Conservation (phyloP, 1,140 invertebrate species). For the Ceratina australensis region DNA sequence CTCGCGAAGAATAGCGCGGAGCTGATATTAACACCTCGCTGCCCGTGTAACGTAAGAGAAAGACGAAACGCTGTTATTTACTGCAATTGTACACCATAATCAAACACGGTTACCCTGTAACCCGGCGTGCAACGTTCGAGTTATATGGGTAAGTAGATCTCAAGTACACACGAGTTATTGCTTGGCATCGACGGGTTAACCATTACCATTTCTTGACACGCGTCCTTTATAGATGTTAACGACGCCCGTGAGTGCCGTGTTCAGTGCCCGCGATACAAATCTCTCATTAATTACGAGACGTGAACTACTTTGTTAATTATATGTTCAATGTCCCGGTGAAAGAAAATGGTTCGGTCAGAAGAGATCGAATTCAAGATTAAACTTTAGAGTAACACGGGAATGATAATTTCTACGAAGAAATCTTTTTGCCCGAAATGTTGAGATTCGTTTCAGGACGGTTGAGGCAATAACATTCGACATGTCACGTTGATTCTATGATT, state of each 20-base stretch:
- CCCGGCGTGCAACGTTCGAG: background rate
- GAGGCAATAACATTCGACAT: no score
- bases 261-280: background rate
- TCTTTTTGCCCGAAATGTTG: no score
- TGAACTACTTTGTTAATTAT: no score
- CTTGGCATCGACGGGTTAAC: background rate
- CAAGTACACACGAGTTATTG: background rate
- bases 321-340: no score
- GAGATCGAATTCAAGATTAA: no score
- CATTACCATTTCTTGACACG: background rate
- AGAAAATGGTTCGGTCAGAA: no score
- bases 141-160: background rate
- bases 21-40: slow-evolving; percentile 36
- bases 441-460: no score
- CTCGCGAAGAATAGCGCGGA: slow-evolving; percentile 30
- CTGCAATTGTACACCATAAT: background rate
- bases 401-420: no score
- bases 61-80: slow-evolving; percentile 26
- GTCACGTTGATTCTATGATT: background rate
- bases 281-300: background rate
- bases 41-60: slow-evolving; percentile 12
- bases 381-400: no score
- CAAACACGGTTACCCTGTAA: slow-evolving; percentile 1
- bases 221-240: background rate
- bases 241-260: background rate